A percentile compares a stretch with the other conserved stretches of the same genome.
These are phyloP conservation scores for Diplosoma virens DNA, from an alignment of 23 tunicate species.

Conservation along the genomic window DNA sequence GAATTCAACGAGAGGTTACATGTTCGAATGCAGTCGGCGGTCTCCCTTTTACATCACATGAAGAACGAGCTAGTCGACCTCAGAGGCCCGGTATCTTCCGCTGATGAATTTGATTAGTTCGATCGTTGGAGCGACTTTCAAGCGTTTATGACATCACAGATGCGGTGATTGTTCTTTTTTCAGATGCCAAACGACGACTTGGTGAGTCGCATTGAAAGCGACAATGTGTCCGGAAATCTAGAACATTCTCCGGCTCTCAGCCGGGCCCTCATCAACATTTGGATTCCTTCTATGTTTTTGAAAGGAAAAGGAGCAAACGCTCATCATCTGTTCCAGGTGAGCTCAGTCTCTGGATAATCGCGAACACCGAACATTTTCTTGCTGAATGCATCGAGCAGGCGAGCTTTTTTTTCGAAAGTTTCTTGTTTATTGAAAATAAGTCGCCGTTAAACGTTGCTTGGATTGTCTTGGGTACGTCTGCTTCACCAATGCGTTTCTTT, in stretches of 20 bases:
- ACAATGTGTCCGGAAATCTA: constrained; percentile 21
- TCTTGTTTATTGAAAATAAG: too few species aligned
- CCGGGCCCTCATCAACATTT: constrained; percentile 77
- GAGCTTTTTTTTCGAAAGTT: too few species aligned
- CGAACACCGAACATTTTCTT: too few species aligned
- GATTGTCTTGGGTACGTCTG: too few species aligned
- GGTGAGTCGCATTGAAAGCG: constrained; percentile 56
- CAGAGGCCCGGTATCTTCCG: constrained; percentile 56
- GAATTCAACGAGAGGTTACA: constrained; percentile 82
- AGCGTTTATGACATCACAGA: not conserved
- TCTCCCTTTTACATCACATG: constrained; percentile 59
- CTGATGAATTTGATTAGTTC: not conserved
- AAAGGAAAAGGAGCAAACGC: constrained; percentile 82
- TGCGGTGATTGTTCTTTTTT: not conserved
- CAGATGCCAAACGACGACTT: constrained; percentile 79
- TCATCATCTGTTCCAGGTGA: constrained; percentile 76
- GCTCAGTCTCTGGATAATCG: too few species aligned
- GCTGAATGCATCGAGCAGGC: too few species aligned
- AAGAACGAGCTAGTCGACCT: constrained; percentile 76
- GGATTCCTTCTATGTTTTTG: constrained; percentile 84
- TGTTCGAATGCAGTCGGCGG: constrained; percentile 55
- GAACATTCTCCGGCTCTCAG: constrained; percentile 33
- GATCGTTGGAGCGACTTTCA: not conserved
- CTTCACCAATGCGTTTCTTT: too few species aligned
- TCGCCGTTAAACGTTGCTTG: too few species aligned